Evolutionary conservation across 2,113 vertebrate species (phyloP).

Genomic region (Notechis scutatus): DNA sequence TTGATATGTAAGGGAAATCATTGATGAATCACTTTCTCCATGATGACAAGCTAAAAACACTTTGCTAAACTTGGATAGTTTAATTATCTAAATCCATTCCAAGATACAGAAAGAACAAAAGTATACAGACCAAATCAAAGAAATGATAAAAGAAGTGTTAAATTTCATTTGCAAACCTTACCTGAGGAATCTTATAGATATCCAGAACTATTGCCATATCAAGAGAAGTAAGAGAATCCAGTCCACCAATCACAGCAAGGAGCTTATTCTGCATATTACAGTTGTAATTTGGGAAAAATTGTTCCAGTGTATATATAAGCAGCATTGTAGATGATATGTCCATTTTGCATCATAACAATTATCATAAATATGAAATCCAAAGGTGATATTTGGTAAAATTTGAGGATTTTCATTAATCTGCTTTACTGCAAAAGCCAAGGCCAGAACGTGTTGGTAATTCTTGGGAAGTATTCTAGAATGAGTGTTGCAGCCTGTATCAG

Average conservation of each 20-base stretch:
- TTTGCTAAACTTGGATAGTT: too few species aligned
- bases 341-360: background rate
- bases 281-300: background rate
- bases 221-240: background rate
- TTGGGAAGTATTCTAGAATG: background rate
- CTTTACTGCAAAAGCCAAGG: background rate
- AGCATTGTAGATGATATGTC: background rate
- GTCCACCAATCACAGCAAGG: background rate
- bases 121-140: too few species aligned
- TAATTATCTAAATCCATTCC: too few species aligned
- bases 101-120: too few species aligned
- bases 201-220: background rate
- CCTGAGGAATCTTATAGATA: too few species aligned
- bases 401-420: background rate
- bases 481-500: background rate
- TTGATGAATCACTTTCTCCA: too few species aligned
- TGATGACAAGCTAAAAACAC: too few species aligned
- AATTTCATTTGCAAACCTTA: too few species aligned
- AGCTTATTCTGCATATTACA: background rate
- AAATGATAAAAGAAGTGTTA: too few species aligned
- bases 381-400: background rate
- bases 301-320: background rate
- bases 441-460: background rate
- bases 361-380: background rate
- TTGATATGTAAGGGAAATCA: too few species aligned